These are phyloP conservation scores for Neotoxoptera formosana DNA, from an alignment of 1,140 invertebrate species.

Conservation along the genomic window DNA sequence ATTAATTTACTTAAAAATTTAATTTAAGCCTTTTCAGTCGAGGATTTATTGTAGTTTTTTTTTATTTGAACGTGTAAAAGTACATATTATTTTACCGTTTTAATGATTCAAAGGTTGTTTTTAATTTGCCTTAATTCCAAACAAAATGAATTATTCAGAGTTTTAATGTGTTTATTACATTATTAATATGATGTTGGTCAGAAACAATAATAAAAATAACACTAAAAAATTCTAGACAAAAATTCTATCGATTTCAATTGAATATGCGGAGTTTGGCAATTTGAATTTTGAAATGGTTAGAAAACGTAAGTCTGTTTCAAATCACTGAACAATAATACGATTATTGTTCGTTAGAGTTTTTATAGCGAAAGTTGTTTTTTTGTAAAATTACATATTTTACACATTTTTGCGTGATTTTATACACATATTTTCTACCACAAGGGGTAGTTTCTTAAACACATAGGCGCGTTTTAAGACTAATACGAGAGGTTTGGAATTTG, in stretches of 20 bases:
- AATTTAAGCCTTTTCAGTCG: not conserved
- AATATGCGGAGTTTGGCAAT: not conserved
- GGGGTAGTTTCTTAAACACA: not conserved
- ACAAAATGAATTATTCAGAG: no score
- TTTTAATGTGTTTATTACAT: no score
- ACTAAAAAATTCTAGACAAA: not conserved
- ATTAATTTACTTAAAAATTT: not conserved
- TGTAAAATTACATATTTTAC: not conserved
- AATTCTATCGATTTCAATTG: not conserved
- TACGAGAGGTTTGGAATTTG: no score
- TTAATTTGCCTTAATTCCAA: no score
- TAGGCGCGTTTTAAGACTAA: no score
- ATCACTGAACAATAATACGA: not conserved
- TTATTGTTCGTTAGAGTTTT: not conserved
- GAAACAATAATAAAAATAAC: no score
- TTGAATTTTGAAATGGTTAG: no score
- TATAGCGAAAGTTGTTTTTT: not conserved
- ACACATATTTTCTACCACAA: not conserved
- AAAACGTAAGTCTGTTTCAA: not conserved
- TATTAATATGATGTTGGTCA: no score
- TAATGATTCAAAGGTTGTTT: no score
- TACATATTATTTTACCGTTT: no score
- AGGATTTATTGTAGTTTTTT: not conserved
- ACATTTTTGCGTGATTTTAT: not conserved
- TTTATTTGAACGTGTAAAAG: not conserved